Base-by-base conservation (phyloP, 2,888 invertebrate genomes). In the Euclidia mi region DNA sequence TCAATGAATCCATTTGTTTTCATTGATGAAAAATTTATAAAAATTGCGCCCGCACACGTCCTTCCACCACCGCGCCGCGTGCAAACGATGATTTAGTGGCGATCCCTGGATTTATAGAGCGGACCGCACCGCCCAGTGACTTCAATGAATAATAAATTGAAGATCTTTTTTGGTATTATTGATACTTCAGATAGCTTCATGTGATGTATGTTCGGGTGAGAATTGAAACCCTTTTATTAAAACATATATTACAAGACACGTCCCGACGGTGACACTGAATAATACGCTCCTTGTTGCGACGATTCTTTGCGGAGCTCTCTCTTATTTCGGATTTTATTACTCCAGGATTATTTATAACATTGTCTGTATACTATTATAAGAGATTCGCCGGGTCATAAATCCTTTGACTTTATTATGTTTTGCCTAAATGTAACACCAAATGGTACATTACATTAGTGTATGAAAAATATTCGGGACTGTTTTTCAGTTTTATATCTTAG, bases 161-260 rank as follows among this genome's bases (percentile, higher is more conserved):
- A 91, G 89, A 89, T 91, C 90, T 90, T 90, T 88, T 85, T 81
- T 85, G 88, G 87, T 91, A 91, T 90, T 91, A 91, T 91, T 90
- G 92, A 92, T 91, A 92, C 89, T 89, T 85, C 78, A 90, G 89
- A 87, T 85, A 86, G 88, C 84, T 84, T 76, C 80, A 69, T 69
- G 87, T 91, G 91, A 92, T 90, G 84, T 91, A 93, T 89, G 90
- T 87, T 85, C 85, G 87, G 88, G 88, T 84, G 89, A 84, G 89
- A 91, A 89, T 91, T 91, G 91, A 89, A 92, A 92, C 91, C 92
- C 92, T 94, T 94, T 94, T 94, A 94, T 94, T 94, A 94, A 94
- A 92, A 91, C 94, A 94, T 94, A 94, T 92, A 94, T 94, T 93
- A 93, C 81, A 79, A 81, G 85, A 87, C 92, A 85, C 93, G 91